phyloP scores from a whole-genome alignment of 2,113 vertebrate genomes.

The Neoarius graeffei region DNA sequence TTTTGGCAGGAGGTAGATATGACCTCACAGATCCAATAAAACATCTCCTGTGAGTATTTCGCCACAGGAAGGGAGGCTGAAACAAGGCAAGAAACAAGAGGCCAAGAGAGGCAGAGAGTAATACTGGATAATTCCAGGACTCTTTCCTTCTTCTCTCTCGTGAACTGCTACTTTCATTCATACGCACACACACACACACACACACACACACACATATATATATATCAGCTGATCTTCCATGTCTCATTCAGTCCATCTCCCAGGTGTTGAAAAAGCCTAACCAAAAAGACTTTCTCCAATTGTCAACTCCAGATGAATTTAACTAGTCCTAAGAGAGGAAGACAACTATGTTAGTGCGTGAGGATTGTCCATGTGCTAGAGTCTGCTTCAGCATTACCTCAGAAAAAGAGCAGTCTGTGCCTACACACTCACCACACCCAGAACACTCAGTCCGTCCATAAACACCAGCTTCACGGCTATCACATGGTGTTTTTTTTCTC shows the following conservation, averaged over 20 bases:
- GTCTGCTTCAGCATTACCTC: constrained; percentile 26
- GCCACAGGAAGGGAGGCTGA: constrained; percentile 3
- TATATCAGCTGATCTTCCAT: background rate
- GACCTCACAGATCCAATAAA: constrained; percentile 50
- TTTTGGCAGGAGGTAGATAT: constrained; percentile 47
- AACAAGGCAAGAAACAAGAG: background rate
- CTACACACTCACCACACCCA: constrained; percentile 32
- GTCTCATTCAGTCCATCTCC: constrained; percentile 33
- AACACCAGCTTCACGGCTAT: background rate
- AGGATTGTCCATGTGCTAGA: background rate
- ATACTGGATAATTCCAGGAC: background rate
- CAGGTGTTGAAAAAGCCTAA: constrained; percentile 59
- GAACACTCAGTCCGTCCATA: constrained; percentile 11
- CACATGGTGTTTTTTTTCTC: background rate
- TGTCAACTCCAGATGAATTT: constrained; percentile 64
- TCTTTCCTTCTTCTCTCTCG: background rate
- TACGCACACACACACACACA: background rate
- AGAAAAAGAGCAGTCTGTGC: constrained; percentile 12
- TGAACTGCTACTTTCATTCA: background rate
- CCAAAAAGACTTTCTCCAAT: constrained; percentile 42
- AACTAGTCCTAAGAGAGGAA: constrained; percentile 48
- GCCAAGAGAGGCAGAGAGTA: background rate
- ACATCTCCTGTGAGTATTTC: constrained; percentile 37
- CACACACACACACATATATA: background rate
- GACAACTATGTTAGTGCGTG: constrained; percentile 14